Evolutionary conservation across 2,888 invertebrate species (phyloP).

Genomic region (Syrista parreyssii): DNA sequence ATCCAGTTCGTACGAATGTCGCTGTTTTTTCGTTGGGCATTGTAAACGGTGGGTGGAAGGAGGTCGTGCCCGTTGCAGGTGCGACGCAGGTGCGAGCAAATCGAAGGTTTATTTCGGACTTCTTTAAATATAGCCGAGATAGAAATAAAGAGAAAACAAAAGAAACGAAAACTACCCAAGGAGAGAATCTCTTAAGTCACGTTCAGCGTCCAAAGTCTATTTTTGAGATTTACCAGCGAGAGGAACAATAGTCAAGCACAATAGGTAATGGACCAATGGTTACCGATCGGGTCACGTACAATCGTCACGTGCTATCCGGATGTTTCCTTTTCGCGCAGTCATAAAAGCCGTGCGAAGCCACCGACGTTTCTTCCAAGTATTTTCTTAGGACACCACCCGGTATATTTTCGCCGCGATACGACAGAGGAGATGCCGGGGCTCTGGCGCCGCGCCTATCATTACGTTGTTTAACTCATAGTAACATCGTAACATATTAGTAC

Average conservation of each 20-base stretch:
- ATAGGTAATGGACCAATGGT: background rate
- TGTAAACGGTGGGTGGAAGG: background rate
- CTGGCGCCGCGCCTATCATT: conserved; percentile 61
- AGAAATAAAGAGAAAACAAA: background rate
- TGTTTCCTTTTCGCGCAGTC: background rate
- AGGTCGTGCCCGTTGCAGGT: background rate
- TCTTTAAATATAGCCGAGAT: background rate
- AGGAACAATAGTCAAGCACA: background rate
- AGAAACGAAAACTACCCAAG: background rate
- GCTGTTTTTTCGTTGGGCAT: background rate
- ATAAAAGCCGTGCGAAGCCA: conserved; percentile 6
- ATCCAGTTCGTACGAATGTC: background rate
- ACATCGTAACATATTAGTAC: conserved; percentile 37
- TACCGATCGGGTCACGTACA: background rate
- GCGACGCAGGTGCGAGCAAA: background rate
- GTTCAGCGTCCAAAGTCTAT: background rate
- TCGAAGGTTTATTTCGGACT: background rate
- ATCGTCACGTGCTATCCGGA: background rate
- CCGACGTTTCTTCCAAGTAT: conserved; percentile 18
- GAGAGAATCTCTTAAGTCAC: background rate
- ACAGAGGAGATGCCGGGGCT: conserved; percentile 23
- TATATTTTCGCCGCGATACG: conserved; percentile 34
- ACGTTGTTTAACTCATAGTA: conserved; percentile 55
- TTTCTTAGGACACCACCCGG: conserved; percentile 1
- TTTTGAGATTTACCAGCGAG: background rate